Evolutionary conservation across 2,888 invertebrate species (phyloP), one percentile per base, ranked within the genome.

Genomic region (Galerucella calmariensis): DNA sequence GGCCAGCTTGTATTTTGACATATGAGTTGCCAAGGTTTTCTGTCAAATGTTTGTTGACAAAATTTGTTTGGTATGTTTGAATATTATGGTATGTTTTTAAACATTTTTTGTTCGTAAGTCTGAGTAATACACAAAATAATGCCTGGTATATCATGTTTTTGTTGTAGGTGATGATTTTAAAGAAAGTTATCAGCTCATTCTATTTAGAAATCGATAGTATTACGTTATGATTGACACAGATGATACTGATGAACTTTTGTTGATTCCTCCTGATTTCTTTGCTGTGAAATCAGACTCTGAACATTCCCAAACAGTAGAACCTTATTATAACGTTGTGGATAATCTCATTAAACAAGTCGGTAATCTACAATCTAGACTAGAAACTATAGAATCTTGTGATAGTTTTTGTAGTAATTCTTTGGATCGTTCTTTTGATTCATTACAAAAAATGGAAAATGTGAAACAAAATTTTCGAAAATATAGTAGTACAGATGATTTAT

Each of bases 181-280:
- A 61, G 3, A 58, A 58, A 66, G 16, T 14, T 16, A 24, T 44
- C 46, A 63, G 41, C 27, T 66, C 27, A 27, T 53, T 58, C 35
- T 9, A 67, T 27, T 48, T 46, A 66, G 20, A 66, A 72, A 72
- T 72, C 72, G 10, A n/a, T 56, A 59, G 72, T 65, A 27, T 41
- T 44, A 44, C 51, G 70, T 66, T 84, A 92, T 92, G 92, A 92
- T 91, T 88, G 92, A 92, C 84, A 90, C 92, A 76, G 95, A 95
- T 90, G 95, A 95, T 88, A 95, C 95, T 5, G 95, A 95, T 88
- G 92, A 94, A 83, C 89, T 95, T 78, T 87, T 95, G 81, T 87
- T 94, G 81, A 94, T 95, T 85, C 94, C 95, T 76, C 95, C 95
- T 14, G 92, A 94, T 86, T 92, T 94, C 82, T 92, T 93, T 82